phyloP scores from a whole-genome alignment of 2,797 vertebrate genomes.

The Poliocrania exsul region DNA sequence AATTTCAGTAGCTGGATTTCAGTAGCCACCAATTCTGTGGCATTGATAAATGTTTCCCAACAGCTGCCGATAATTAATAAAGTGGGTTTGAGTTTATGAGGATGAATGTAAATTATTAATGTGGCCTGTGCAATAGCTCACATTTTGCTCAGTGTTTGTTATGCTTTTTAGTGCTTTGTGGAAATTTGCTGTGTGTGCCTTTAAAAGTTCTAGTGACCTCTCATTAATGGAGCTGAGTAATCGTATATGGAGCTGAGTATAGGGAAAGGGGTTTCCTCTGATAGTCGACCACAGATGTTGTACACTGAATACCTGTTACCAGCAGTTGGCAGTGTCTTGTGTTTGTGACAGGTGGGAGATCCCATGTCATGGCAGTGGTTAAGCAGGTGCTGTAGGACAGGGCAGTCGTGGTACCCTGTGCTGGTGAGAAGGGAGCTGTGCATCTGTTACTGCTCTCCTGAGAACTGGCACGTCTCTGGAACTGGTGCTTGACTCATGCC shows the following conservation, averaged over 20 bases:
- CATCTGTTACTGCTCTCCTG: background rate
- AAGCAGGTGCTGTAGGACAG: fast-evolving
- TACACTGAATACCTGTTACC: background rate
- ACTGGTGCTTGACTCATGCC: background rate
- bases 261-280: background rate
- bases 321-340: background rate
- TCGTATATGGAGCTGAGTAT: background rate
- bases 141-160: background rate
- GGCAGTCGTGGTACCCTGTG: fast-evolving
- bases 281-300: background rate
- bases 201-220: background rate
- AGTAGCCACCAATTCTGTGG: background rate
- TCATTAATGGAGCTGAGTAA: background rate
- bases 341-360: background rate
- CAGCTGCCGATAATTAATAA: background rate
- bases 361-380: fast-evolving
- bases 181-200: background rate
- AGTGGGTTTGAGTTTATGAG: background rate
- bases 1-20: background rate
- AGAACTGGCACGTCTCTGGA: background rate
- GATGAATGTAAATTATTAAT: background rate
- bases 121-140: background rate
- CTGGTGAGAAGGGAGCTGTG: background rate
- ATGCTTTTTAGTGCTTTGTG: background rate
- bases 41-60: background rate